phyloP scores from a whole-genome alignment of 2,113 vertebrate species.

The Pituophis catenifer region DNA sequence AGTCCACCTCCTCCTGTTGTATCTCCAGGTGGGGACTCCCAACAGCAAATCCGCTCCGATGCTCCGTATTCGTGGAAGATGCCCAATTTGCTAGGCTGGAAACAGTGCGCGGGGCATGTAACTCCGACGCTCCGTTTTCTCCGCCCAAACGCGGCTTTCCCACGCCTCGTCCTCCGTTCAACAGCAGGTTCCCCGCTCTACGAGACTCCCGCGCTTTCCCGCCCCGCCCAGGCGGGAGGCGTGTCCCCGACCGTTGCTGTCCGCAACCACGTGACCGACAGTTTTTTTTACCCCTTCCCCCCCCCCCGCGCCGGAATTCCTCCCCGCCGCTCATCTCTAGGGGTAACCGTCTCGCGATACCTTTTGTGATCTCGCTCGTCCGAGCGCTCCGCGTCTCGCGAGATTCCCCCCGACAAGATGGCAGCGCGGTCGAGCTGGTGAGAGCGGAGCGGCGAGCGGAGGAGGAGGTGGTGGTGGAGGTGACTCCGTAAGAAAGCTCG shows the following conservation, averaged over 20 bases:
- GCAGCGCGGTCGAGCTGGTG: slow-evolving; percentile 32
- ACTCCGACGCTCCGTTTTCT: neutral
- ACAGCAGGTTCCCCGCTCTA: rapidly evolving
- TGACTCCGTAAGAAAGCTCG: neutral
- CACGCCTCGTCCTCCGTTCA: neutral
- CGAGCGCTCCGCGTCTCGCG: slow-evolving; percentile 1
- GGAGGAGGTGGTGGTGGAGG: neutral
- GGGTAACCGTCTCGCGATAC: slow-evolving; percentile 1
- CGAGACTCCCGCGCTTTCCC: rapidly evolving
- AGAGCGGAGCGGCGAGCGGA: slow-evolving; percentile 5
- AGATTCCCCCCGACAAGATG: slow-evolving; percentile 39
- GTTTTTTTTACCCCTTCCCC: rapidly evolving
- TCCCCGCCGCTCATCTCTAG: neutral
- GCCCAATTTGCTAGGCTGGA: neutral
- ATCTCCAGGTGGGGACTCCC: neutral
- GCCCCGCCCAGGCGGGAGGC: neutral
- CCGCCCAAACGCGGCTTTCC: neutral
- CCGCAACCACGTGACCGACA: neutral
- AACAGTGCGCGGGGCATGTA: neutral
- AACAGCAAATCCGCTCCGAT: neutral
- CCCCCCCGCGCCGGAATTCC: no score
- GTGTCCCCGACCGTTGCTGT: neutral
- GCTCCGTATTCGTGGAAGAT: neutral
- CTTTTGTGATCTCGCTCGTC: neutral
- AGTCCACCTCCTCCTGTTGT: neutral